Evolutionary conservation across 2,113 vertebrate species (phyloP).

Genomic region (Struthidea cinerea): DNA sequence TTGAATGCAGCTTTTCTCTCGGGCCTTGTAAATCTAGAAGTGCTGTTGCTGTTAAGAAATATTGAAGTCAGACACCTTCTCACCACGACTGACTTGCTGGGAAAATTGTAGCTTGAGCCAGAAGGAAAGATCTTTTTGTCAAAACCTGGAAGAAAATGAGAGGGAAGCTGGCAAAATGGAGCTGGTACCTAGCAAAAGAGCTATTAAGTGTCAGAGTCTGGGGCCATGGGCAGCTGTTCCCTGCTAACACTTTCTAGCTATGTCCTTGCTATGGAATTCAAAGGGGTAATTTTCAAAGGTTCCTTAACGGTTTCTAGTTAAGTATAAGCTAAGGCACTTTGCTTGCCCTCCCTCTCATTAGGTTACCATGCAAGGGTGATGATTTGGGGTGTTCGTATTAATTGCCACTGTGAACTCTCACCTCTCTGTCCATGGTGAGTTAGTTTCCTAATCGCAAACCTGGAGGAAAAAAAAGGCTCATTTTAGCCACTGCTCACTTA

Average conservation of each 20-base stretch:
- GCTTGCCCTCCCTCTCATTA: background rate
- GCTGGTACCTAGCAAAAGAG: background rate
- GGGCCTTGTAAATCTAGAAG: constrained; percentile 25
- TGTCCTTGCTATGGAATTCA: background rate
- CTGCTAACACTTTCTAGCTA: constrained; percentile 12
- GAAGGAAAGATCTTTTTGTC: background rate
- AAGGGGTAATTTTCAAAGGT: background rate
- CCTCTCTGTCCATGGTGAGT: background rate
- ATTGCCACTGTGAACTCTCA: background rate
- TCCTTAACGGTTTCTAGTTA: background rate
- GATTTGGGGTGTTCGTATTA: background rate
- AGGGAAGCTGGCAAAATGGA: background rate
- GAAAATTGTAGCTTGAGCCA: background rate
- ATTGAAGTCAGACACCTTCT: constrained; percentile 22
- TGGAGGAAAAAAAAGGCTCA: background rate
- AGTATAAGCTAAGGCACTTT: background rate
- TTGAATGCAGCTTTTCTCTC: background rate
- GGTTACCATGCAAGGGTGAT: background rate
- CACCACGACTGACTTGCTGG: background rate
- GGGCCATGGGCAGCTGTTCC: background rate
- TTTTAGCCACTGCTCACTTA: background rate
- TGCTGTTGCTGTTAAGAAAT: constrained; percentile 28
- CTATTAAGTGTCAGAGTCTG: background rate
- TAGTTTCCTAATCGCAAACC: background rate
- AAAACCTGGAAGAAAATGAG: constrained; percentile 4